phyloP scores from a whole-genome alignment of 2,888 invertebrate species.

The Hypercompe scribonia region DNA sequence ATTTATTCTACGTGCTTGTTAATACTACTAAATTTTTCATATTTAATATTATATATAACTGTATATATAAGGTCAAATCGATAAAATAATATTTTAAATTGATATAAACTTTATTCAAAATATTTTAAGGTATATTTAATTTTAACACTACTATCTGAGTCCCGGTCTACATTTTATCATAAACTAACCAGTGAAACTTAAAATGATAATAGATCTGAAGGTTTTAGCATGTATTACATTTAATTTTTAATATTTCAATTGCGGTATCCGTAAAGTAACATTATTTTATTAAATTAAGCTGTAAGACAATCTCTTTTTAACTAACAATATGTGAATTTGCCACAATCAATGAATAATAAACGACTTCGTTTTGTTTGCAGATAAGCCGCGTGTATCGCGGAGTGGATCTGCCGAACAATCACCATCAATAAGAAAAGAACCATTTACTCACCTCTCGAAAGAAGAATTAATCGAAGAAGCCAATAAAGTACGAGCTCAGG shows the following conservation, averaged over 20 bases:
- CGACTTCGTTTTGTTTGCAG: slow-evolving; percentile 61
- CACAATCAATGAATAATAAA: neutral
- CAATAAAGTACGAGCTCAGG: slow-evolving; percentile 91
- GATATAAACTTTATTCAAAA: neutral
- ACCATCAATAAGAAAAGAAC: slow-evolving; percentile 76
- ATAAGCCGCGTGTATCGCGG: slow-evolving; percentile 81
- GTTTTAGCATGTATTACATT: neutral
- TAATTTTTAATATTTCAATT: neutral
- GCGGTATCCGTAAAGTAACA: no score
- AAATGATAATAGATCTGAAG: neutral
- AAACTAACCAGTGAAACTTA: neutral
- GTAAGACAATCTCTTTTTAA: neutral
- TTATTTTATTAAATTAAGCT: neutral
- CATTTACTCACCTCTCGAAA: slow-evolving; percentile 90
- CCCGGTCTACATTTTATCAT: neutral
- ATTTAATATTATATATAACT: neutral
- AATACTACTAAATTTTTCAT: neutral
- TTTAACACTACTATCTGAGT: neutral
- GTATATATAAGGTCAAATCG: neutral
- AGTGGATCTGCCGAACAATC: slow-evolving; percentile 71
- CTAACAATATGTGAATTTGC: neutral
- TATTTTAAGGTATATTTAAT: neutral
- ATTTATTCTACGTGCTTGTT: neutral
- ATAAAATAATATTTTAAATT: neutral
- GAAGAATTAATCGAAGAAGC: slow-evolving; percentile 92